Evolutionary conservation across 92 coral and sea anemone species (phyloP).

Genomic region (Pocillopora meandrina): DNA sequence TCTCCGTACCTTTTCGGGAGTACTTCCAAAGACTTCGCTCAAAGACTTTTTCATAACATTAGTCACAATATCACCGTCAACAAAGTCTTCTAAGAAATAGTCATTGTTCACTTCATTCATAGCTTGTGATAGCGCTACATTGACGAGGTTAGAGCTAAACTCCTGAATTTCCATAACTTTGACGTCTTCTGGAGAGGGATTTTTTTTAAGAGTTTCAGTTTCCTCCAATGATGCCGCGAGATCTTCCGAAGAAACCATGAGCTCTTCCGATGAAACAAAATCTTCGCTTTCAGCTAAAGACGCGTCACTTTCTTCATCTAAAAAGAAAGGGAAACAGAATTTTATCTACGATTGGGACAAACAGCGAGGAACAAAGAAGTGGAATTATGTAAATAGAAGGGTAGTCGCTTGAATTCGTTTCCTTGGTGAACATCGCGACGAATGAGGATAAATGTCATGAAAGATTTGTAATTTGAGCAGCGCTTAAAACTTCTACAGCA

Average conservation of each 20-base stretch:
- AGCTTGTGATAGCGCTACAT: constrained; percentile 21
- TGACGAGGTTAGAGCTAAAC: constrained; percentile 30
- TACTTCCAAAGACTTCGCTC: constrained; percentile 58
- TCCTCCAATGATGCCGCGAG: neutral
- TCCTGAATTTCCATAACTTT: neutral
- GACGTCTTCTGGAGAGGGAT: neutral
- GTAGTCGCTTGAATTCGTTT: too few species aligned
- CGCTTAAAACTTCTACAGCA: neutral
- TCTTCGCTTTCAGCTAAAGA: constrained; percentile 20
- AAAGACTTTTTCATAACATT: constrained; percentile 70
- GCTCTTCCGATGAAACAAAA: neutral
- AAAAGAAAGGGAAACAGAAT: neutral
- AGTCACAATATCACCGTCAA: constrained; percentile 48
- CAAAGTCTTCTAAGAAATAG: constrained; percentile 10
- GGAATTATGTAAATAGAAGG: too few species aligned
- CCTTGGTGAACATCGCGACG: too few species aligned
- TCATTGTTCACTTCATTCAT: constrained; percentile 15
- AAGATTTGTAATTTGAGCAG: neutral
- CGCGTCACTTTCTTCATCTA: constrained; percentile 8
- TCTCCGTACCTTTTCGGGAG: constrained; percentile 64
- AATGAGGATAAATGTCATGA: too few species aligned
- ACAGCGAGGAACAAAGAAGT: too few species aligned
- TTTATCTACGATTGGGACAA: neutral
- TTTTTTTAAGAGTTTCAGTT: neutral
- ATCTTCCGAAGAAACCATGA: neutral